These are phyloP conservation scores for Pimephales promelas DNA, from an alignment of 2,113 vertebrate genomes.

Conservation along the genomic window DNA sequence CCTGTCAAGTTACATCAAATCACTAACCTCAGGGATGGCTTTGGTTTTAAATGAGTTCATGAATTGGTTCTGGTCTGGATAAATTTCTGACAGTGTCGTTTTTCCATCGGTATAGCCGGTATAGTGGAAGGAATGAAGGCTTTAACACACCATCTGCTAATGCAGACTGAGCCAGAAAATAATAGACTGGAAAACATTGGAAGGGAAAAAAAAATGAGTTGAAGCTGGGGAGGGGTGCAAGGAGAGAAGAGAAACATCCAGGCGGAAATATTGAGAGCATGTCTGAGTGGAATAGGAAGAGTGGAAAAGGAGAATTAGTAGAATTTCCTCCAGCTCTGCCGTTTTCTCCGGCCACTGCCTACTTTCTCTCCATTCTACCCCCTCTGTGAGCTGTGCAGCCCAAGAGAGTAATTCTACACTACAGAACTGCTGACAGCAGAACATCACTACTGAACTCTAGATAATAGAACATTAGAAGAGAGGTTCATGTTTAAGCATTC, in stretches of 20 bases:
- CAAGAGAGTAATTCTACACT: not conserved
- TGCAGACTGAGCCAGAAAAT: not conserved
- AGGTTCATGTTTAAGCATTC: conserved; percentile 1
- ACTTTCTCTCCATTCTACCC: conserved; percentile 22
- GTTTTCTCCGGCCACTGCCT: not conserved
- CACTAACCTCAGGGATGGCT: not conserved
- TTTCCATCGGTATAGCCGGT: conserved; percentile 1
- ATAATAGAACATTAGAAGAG: conserved; percentile 5
- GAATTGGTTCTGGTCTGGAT: not conserved
- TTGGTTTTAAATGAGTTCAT: not conserved
- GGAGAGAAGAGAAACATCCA: not conserved
- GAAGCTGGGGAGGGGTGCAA: not conserved
- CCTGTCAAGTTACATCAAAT: not conserved
- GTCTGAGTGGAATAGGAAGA: conserved; percentile 31
- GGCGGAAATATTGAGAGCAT: conserved; percentile 50
- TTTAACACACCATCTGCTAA: conserved; percentile 9
- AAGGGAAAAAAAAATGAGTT: not conserved
- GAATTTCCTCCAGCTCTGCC: conserved; percentile 4
- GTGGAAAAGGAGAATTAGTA: not conserved
- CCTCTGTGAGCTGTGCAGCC: not conserved
- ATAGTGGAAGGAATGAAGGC: conserved; percentile 6
- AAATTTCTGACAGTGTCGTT: not conserved
- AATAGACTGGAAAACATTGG: not conserved
- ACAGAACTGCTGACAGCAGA: not conserved
- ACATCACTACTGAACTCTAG: not conserved